phyloP scores from a whole-genome alignment of 2,888 invertebrate species.

The Ophonus ardosiacus region DNA sequence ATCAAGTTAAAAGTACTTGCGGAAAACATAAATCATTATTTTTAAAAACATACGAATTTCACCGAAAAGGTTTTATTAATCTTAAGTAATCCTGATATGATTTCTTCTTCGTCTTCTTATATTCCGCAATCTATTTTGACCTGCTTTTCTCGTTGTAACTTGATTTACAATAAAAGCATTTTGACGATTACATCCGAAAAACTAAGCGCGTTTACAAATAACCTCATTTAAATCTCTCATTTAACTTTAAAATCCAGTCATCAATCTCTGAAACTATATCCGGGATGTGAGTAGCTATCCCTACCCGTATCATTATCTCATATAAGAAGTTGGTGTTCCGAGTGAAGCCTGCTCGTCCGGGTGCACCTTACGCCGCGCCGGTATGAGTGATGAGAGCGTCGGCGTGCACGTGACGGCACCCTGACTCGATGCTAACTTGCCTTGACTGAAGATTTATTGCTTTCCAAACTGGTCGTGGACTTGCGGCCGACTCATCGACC shows the following conservation, averaged over 20 bases:
- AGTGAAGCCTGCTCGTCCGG: neutral
- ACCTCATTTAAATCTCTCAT: neutral
- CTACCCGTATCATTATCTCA: neutral
- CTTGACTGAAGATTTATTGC: conserved; percentile 53
- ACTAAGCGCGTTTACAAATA: neutral
- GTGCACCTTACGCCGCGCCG: neutral
- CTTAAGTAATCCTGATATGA: too few relatives aligned
- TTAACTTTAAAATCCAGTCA: neutral
- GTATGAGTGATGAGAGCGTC: conserved; percentile 17
- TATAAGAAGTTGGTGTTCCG: neutral
- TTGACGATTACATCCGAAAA: neutral
- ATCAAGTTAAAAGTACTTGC: too few relatives aligned
- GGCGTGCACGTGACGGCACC: conserved; percentile 11
- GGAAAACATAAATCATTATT: too few relatives aligned
- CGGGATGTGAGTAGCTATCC: neutral
- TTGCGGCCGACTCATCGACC: conserved; percentile 56
- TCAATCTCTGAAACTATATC: neutral
- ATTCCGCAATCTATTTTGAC: neutral
- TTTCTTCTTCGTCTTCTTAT: too few relatives aligned
- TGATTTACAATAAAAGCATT: neutral
- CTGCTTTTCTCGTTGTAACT: neutral
- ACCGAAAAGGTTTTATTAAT: too few relatives aligned
- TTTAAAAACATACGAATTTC: too few relatives aligned
- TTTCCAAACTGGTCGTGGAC: conserved; percentile 57
- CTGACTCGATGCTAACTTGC: conserved; percentile 3